Conservation (phyloP, 1,140 invertebrate genomes). For the Lordiphosa mommai region DNA sequence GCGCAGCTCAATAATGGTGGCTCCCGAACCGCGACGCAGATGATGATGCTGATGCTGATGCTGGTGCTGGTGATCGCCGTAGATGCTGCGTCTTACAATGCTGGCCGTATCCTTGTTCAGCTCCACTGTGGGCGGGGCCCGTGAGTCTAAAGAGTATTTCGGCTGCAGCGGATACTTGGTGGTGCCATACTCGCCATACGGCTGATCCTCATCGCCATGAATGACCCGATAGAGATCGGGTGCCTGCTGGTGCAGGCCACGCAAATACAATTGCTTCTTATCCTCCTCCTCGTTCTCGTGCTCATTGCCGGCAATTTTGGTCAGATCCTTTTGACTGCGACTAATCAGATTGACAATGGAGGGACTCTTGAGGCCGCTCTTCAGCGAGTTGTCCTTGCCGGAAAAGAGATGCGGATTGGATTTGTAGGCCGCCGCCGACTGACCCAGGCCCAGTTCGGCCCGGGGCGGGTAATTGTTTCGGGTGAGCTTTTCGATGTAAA, state of each 20-base stretch:
- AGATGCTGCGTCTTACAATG: slow-evolving; percentile 80
- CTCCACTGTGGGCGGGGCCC: slow-evolving; percentile 64
- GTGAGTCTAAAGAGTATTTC: slow-evolving; percentile 66
- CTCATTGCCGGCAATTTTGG: slow-evolving; percentile 74
- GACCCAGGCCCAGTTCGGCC: slow-evolving; percentile 21
- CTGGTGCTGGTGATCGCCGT: slow-evolving; percentile 16
- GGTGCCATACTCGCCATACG: slow-evolving; percentile 11
- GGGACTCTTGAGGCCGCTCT: slow-evolving; percentile 87
- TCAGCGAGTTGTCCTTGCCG: slow-evolving; percentile 81
- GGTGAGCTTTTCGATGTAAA: slow-evolving; percentile 78
- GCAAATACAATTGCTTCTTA: slow-evolving; percentile 86
- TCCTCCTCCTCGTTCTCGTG: slow-evolving; percentile 70
- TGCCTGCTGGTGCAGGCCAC: slow-evolving; percentile 86
- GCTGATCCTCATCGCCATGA: slow-evolving; percentile 76
- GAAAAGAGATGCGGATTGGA: slow-evolving; percentile 88
- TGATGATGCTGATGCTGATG: slow-evolving; percentile 43
- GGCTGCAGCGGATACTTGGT: slow-evolving; percentile 57
- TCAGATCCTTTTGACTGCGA: slow-evolving; percentile 88
- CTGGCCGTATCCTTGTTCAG: slow-evolving; percentile 79
- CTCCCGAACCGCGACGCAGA: slow-evolving; percentile 52
- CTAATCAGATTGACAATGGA: slow-evolving; percentile 91
- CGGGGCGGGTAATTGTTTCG: slow-evolving; percentile 56
- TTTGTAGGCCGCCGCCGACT: slow-evolving; percentile 81
- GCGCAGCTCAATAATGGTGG: slow-evolving; percentile 58
- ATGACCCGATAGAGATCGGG: slow-evolving; percentile 87